Base-by-base conservation (phyloP, 2,888 invertebrate genomes). In the Drosophila flavopinicola region DNA sequence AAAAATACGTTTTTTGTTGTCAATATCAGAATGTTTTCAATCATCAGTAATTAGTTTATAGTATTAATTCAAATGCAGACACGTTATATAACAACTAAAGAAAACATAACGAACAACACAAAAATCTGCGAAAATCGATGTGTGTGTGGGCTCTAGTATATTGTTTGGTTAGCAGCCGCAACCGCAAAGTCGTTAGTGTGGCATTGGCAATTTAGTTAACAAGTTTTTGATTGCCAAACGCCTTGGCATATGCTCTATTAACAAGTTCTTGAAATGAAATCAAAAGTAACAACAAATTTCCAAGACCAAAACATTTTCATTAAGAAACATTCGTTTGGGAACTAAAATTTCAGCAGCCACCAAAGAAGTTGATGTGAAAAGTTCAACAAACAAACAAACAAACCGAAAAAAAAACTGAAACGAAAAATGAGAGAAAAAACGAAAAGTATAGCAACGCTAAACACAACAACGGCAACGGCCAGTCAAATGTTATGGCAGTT, bases 311-410 rank as follows among this genome's bases (percentile, higher is more conserved):
- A 67, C 78, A 80, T 87, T 80, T 80, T 87, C 83, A 87, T 85
- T 85, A 80, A 47, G 67, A 59, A 71, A 70, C 78, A 87, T 87
- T 83, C 63, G 71, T 57, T 61, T 35, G 66, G 69, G 48, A 82
- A 64, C 68, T 76, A 61, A 35, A 59, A 61, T 66, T 76, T 76
- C 54, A 42, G 54, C 60, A 63, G 66, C 60, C 71, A 66, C 57
- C 76, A 66, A 71, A 64, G 63, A 78, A 86, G 41, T 80, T 87
- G 75, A 80, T 80, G 85, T 78, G 66, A 82, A 85, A 80, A 80
- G 67, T 87, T 82, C 32, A 60, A 53, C 70, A 32, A 29, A 41
- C 57, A 42, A 48, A 63, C 11, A 39, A 35, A 60, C 20, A 57
- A 32, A 27, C 6, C 2, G 23, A 35, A 39, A 47, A 58, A 13